phyloP scores from a whole-genome alignment of 2,888 invertebrate species.

The Thera obeliscata region DNA sequence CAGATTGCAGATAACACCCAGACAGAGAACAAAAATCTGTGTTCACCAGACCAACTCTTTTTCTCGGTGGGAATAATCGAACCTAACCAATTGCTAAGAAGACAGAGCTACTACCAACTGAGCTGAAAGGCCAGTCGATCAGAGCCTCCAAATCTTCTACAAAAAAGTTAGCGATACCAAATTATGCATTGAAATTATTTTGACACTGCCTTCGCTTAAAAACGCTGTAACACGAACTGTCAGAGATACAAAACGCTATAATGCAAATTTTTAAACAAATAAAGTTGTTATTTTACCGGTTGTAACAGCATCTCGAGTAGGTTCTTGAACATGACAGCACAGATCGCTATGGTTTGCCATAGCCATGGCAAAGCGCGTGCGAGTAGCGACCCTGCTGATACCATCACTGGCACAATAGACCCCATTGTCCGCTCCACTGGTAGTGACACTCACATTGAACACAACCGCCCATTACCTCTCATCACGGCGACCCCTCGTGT shows the following conservation, averaged over 20 bases:
- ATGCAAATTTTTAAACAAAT: background rate
- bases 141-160: too few species aligned
- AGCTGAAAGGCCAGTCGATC: too few species aligned
- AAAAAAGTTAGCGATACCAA: background rate
- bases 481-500: slow-evolving; percentile 32
- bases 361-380: slow-evolving; percentile 47
- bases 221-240: too few species aligned
- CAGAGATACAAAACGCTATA: too few species aligned
- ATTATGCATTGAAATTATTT: background rate
- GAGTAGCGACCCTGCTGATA: slow-evolving; percentile 52
- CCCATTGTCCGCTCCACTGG: slow-evolving; percentile 59
- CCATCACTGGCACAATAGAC: slow-evolving; percentile 58
- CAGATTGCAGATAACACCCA: too few species aligned
- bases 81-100: too few species aligned
- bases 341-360: slow-evolving; percentile 44
- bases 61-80: too few species aligned
- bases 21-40: too few species aligned
- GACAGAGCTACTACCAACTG: too few species aligned
- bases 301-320: slow-evolving; percentile 58
- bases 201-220: too few species aligned
- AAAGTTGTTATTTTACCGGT: slow-evolving; percentile 50
- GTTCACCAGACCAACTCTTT: too few species aligned
- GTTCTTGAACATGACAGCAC: slow-evolving; percentile 58
- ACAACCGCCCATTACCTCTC: slow-evolving; percentile 29
- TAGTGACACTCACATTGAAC: slow-evolving; percentile 54